Evolutionary conservation across 2,797 vertebrate genomes (phyloP), one percentile per base, ranked within the genome.

Genomic region (Tenualosa ilisha): DNA sequence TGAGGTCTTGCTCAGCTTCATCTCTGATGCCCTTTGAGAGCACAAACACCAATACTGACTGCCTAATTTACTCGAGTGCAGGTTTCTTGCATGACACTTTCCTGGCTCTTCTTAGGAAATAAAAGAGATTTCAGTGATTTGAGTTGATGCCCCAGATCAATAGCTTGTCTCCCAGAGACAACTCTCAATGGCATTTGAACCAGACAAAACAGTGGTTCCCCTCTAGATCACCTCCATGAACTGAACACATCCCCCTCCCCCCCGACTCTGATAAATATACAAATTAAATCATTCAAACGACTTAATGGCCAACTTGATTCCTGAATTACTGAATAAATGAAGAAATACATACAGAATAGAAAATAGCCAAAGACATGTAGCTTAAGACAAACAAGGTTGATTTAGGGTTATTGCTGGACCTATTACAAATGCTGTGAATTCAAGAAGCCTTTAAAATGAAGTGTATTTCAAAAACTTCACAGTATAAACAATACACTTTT

Each of bases 151-250:
- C 88, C 84, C 90, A 92, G 93, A 96, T 96, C 95, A 95, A 96
- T 96, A 96, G 91, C 92, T 93, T 56, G 93, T 95, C 95, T 95
- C 92, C 88, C 91, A 7, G 89, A 95, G 94, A 95, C 94, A 92
- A 94, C 93, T 92, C 92, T 89, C 93, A 93, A 93, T 94, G 94
- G 93, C 92, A 95, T 95, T 95, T 95, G 94, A 96, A 95, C 94
- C 93, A 96, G 93, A 95, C 94, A 93, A 95, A 96, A 95, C 93
- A 93, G 91, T 92, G 92, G 91, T 93, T 94, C 91, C 92, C 93
- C 93, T 94, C 93, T 91, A 93, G 91, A 91, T 95, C 93, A 95
- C 95, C 94, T 94, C 92, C 90, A 92, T 94, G 92, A 92, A 93
- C 91, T 87, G 87, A 92, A 89, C 89, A 88, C 91, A 93, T 92